phyloP scores from a whole-genome alignment of 2,113 vertebrate species.

The Taxidea taxus region DNA sequence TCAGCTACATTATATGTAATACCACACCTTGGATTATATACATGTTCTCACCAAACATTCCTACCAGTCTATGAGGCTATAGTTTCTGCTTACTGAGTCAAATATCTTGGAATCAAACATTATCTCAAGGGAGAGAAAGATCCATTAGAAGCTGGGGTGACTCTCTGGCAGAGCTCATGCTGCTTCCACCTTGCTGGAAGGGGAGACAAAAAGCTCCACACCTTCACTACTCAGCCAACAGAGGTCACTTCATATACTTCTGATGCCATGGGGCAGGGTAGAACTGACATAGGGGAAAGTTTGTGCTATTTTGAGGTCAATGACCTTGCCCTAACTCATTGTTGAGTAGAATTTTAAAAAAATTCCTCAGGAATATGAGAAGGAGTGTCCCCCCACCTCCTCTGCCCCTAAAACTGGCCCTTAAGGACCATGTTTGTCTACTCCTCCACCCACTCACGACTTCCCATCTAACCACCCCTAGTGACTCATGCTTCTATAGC shows the following conservation, averaged over 20 bases:
- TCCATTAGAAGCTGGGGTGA: neutral
- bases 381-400: neutral
- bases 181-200: neutral
- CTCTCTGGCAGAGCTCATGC: rapidly evolving
- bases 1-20: neutral
- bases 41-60: neutral
- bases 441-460: neutral
- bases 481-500: neutral
- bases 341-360: neutral
- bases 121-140: neutral
- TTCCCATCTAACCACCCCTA: neutral
- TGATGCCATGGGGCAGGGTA: neutral
- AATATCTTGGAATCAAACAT: neutral
- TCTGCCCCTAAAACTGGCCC: neutral
- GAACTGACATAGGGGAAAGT: neutral
- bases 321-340: neutral
- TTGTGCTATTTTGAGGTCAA: neutral
- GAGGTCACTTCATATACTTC: neutral
- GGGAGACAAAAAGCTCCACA: neutral
- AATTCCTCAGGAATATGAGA: neutral
- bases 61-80: neutral
- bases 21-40: neutral
- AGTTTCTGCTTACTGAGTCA: neutral
- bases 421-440: neutral
- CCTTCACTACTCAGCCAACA: neutral